phyloP scores from a whole-genome alignment of 2,888 invertebrate species.

The Mythimna pallens region DNA sequence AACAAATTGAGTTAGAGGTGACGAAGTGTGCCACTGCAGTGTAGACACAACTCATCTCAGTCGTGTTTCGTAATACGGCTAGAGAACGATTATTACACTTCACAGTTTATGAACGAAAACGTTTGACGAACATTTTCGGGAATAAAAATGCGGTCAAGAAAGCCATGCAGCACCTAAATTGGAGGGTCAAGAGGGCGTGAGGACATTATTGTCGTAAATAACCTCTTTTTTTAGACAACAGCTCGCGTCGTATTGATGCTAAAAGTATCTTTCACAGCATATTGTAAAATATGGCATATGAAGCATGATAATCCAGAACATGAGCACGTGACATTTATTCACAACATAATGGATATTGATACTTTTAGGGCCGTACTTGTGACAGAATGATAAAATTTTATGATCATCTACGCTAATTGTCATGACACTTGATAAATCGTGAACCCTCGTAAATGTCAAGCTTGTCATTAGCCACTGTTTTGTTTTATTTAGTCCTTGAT shows the following conservation, averaged over 20 bases:
- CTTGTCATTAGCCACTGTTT: constrained; percentile 58
- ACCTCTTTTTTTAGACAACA: constrained; percentile 1
- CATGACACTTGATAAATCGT: constrained; percentile 70
- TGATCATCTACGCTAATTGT: constrained; percentile 74
- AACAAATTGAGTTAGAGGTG: constrained; percentile 77
- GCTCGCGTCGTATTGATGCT: neutral
- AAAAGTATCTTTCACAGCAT: neutral
- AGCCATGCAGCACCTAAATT: neutral
- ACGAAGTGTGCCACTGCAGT: constrained; percentile 57
- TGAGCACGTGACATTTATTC: constrained; percentile 52
- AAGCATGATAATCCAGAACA: constrained; percentile 43
- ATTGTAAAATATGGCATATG: constrained; percentile 22
- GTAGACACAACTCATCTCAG: constrained; percentile 44
- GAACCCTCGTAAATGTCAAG: constrained; percentile 73
- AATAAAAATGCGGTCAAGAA: neutral
- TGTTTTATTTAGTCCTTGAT: constrained; percentile 53
- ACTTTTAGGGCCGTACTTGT: constrained; percentile 57
- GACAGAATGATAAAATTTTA: constrained; percentile 65
- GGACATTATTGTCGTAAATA: constrained; percentile 2
- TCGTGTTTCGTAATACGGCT: constrained; percentile 44
- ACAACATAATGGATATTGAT: constrained; percentile 57
- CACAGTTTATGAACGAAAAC: constrained; percentile 7
- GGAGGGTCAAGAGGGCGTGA: neutral
- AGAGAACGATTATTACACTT: constrained; percentile 19
- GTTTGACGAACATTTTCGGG: constrained; percentile 6